Evolutionary conservation across 2,888 invertebrate species (phyloP).

Genomic region (Tillus elongatus): DNA sequence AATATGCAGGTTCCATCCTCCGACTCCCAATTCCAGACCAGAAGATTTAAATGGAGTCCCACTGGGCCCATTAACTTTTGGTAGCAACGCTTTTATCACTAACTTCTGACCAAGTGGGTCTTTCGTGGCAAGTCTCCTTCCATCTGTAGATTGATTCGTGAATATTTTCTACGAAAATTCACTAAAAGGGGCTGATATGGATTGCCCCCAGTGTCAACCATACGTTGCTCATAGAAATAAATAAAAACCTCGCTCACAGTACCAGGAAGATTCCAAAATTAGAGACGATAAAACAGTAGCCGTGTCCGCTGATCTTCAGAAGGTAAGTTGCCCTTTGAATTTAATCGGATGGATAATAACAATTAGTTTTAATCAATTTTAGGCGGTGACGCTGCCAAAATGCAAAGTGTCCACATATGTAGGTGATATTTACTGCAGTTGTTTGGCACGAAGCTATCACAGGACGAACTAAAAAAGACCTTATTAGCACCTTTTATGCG

Average conservation of each 20-base stretch:
- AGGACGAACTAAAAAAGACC: slow-evolving; percentile 1
- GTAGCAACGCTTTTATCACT: too few species aligned
- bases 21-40: too few species aligned
- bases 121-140: too few species aligned
- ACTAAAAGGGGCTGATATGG: background rate
- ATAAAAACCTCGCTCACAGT: background rate
- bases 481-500: slow-evolving; percentile 2
- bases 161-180: too few species aligned
- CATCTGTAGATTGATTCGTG: too few species aligned
- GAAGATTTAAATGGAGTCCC: too few species aligned
- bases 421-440: background rate
- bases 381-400: slow-evolving; percentile 2
- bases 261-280: slow-evolving; percentile 2
- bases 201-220: slow-evolving; percentile 4
- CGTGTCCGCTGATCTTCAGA: slow-evolving; percentile 4
- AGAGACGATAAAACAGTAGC: slow-evolving; percentile 3
- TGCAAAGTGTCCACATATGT: background rate
- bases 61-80: too few species aligned
- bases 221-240: slow-evolving; percentile 3
- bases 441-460: slow-evolving; percentile 4
- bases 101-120: too few species aligned
- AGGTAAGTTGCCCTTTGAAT: slow-evolving; percentile 3
- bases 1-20: too few species aligned
- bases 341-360: too few species aligned
- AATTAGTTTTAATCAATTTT: background rate